phyloP scores from a whole-genome alignment of 1,140 invertebrate genomes.

The Micrasema longulum region DNA sequence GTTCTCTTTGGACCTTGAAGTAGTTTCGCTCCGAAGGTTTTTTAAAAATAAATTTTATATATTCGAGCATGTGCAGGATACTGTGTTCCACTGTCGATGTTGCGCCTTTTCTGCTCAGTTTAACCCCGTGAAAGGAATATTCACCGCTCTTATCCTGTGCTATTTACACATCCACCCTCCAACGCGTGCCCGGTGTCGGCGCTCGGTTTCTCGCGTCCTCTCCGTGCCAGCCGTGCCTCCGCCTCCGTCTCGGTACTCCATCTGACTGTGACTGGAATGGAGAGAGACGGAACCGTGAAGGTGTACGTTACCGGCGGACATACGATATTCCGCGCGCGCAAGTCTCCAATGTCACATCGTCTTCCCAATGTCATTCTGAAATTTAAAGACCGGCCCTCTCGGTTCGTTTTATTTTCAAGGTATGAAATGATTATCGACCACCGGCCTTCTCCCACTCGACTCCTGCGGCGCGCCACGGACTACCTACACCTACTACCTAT shows the following conservation, averaged over 20 bases:
- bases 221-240: neutral
- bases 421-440: conserved; percentile 21
- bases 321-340: conserved; percentile 40
- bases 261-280: too few species aligned
- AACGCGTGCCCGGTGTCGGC: too few species aligned
- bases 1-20: conserved; percentile 37
- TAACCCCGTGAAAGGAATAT: too few species aligned
- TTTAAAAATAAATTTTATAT: too few species aligned
- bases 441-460: conserved; percentile 3
- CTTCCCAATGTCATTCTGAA: conserved; percentile 34
- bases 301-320: conserved; percentile 36
- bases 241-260: neutral
- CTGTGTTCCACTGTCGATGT: too few species aligned
- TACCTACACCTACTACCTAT: neutral
- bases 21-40: conserved; percentile 33
- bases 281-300: too few species aligned
- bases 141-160: too few species aligned
- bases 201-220: neutral
- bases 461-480: neutral
- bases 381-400: conserved; percentile 18
- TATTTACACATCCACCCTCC: too few species aligned
- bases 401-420: conserved; percentile 34
- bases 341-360: conserved; percentile 30
- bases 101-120: too few species aligned
- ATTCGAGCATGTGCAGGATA: too few species aligned